Conservation (phyloP, 2,888 invertebrate species). For the Oxystoma pomonae region DNA sequence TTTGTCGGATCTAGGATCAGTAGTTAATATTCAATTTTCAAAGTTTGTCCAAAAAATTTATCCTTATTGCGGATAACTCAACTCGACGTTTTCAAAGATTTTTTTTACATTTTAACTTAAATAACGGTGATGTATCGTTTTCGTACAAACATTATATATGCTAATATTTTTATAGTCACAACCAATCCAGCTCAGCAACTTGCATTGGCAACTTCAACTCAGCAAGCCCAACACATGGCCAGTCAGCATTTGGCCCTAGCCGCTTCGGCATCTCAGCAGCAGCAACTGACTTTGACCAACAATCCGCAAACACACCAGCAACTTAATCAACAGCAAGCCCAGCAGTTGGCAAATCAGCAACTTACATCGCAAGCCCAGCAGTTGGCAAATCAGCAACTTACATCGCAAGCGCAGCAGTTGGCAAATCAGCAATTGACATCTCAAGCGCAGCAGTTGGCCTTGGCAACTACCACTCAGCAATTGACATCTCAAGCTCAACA, state of each 20-base stretch:
- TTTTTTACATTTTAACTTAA: no score
- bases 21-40: no score
- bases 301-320: slow-evolving; percentile 30
- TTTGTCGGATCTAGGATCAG: no score
- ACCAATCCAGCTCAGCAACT: slow-evolving; percentile 46
- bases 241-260: slow-evolving; percentile 39
- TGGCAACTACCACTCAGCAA: slow-evolving; percentile 34
- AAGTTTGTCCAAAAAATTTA: no score
- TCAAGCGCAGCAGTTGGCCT: slow-evolving; percentile 37
- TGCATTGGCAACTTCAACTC: slow-evolving; percentile 42
- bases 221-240: slow-evolving; percentile 41
- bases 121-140: no score
- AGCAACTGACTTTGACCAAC: slow-evolving; percentile 28
- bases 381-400: slow-evolving; percentile 34
- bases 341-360: slow-evolving; percentile 35
- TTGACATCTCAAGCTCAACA: slow-evolving; percentile 36
- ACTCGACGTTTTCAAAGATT: no score
- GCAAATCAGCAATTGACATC: slow-evolving; percentile 38
- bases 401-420: slow-evolving; percentile 40
- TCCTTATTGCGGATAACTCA: no score
- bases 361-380: slow-evolving; percentile 35
- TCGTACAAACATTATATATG: no score
- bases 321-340: slow-evolving; percentile 34
- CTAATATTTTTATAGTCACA: slow-evolving; percentile 42
- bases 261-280: slow-evolving; percentile 32